A percentile compares a stretch with the other conserved stretches of the same genome.
These are phyloP conservation scores for Austrofundulus limnaeus DNA, from an alignment of 2,113 vertebrate genomes.

Conservation along the genomic window DNA sequence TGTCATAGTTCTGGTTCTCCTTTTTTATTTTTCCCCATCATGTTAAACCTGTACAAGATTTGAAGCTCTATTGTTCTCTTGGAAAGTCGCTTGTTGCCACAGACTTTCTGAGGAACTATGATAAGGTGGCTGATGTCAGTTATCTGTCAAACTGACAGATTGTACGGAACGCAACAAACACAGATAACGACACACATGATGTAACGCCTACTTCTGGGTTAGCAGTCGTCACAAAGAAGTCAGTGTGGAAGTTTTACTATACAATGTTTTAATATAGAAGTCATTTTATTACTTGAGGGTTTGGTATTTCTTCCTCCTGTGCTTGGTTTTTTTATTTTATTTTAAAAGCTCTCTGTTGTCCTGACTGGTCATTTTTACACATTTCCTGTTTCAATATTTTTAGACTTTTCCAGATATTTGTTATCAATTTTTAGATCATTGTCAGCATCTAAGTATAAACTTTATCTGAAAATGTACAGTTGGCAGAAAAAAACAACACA, in stretches of 20 bases:
- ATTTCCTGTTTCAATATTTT: too few relatives aligned
- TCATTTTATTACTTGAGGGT: too few relatives aligned
- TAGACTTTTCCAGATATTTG: too few relatives aligned
- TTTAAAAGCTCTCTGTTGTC: too few relatives aligned
- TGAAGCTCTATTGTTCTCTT: conserved; percentile 15
- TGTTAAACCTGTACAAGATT: neutral
- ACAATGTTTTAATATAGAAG: too few relatives aligned
- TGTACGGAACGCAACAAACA: neutral
- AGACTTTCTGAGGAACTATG: conserved; percentile 57
- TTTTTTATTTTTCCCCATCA: conserved; percentile 20
- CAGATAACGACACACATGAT: neutral
- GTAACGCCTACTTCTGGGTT: neutral
- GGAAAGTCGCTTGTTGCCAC: conserved; percentile 39
- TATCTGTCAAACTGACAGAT: conserved; percentile 27
- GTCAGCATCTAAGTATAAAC: too few relatives aligned
- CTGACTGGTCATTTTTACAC: too few relatives aligned
- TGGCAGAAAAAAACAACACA: too few relatives aligned
- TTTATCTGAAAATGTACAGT: too few relatives aligned
- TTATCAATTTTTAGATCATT: too few relatives aligned
- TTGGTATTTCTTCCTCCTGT: too few relatives aligned
- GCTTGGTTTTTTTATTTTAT: too few relatives aligned
- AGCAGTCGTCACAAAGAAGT: neutral
- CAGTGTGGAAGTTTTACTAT: neutral
- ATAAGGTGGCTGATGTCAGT: conserved; percentile 41
- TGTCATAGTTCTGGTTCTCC: conserved; percentile 19